phyloP scores from a whole-genome alignment of 2,797 vertebrate species.

The Cyprinella venusta region DNA sequence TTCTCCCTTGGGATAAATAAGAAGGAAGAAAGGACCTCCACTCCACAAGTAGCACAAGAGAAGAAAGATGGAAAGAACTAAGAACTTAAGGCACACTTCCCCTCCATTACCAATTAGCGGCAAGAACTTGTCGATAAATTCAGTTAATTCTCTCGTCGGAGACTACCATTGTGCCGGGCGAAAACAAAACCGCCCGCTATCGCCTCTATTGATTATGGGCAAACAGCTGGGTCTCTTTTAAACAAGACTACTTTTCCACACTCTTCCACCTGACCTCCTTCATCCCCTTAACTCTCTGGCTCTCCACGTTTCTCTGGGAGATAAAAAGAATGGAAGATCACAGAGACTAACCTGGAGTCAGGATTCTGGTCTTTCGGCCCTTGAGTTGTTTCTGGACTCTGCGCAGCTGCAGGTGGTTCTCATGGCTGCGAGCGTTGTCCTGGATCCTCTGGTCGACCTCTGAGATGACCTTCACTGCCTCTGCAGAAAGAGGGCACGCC shows the following conservation, averaged over 20 bases:
- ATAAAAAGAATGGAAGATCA: conserved; percentile 92
- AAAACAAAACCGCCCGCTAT: conserved; percentile 63
- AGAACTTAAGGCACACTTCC: conserved; percentile 49
- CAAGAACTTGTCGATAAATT: conserved; percentile 46
- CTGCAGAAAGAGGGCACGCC: conserved; percentile 56
- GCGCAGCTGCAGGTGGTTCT: conserved; percentile 88
- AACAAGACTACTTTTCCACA: conserved; percentile 60
- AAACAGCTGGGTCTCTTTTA: conserved; percentile 65
- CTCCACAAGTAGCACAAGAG: conserved; percentile 76
- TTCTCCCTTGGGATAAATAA: conserved; percentile 89
- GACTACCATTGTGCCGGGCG: conserved; percentile 30
- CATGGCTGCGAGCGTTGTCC: conserved; percentile 77
- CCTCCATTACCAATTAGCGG: conserved; percentile 56
- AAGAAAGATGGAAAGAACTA: conserved; percentile 52
- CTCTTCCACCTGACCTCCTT: conserved; percentile 53
- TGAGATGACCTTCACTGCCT: conserved; percentile 65
- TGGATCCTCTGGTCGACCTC: conserved; percentile 76
- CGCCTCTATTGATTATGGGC: conserved; percentile 70
- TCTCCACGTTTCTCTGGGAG: conserved; percentile 52
- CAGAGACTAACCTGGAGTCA: conserved; percentile 88
- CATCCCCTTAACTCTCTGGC: conserved; percentile 55
- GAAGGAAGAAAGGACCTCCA: conserved; percentile 74
- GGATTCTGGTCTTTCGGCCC: conserved; percentile 85
- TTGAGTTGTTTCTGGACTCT: conserved; percentile 88
- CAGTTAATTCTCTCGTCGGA: conserved; percentile 33